Base-by-base conservation (phyloP, 2,888 invertebrate species). In the Osmoderma eremita region DNA sequence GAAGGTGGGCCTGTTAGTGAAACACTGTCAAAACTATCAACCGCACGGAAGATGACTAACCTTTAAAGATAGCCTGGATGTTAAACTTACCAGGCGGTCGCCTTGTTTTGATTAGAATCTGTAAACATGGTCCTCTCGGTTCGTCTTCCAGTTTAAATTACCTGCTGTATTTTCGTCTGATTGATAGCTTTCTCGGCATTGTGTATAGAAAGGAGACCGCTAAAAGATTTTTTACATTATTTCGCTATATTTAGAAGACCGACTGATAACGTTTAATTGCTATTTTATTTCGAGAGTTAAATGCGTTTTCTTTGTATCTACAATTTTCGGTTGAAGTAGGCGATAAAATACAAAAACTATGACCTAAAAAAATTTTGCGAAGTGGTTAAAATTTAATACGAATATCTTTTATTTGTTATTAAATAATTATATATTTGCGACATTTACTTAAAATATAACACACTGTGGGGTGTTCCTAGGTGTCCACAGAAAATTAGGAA, bases 41-140 rank as follows among this genome's bases (percentile, higher is more conserved):
- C 67, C 65, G 65, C 67, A 63, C 56, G 63, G 58, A 62, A 69
- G 48, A 69, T 66, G 63, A 61, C 67, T 70, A 65, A 72, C 74
- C 73, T 73, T 72, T 71, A 45, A 49, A 63, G 68, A 67, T 62
- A 68, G 53, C 65, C 71, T 73, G 74, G 73, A 71, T 70, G 73
- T 69, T 65, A 69, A 71, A 70, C 77, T 74, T 74, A 73, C 76
- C 77, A 74, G 77, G 77, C 78, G 79, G 78, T 77, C 77, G 75
- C 73, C 76, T 78, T 78, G 78, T 78, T 78, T 78, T 78, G 79
- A 79, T 79, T 78, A 76, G 77, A 78, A 78, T 78, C 79, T 78
- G 78, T 78, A 78, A 79, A 79, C 79, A 79, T 72, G 73, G 74
- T 72, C 72, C 73, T n/a, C n/a, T 73, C 74, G 75, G 74, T 72